Evolutionary conservation across 2,888 invertebrate species (phyloP), one percentile per base, ranked within the genome.

Genomic region (Acleris emargana): DNA sequence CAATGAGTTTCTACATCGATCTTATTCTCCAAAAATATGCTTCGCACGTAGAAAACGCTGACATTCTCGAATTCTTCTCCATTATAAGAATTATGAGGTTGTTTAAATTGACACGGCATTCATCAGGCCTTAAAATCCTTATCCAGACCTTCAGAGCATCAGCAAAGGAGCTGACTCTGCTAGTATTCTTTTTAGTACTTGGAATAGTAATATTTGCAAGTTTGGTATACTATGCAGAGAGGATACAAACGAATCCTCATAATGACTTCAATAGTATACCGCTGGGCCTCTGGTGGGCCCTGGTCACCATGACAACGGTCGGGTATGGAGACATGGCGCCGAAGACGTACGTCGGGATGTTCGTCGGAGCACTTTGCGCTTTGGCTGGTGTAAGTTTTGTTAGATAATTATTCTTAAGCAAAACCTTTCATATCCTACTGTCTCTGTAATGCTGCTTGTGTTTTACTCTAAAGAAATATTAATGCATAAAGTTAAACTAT

Each of bases 251-350:
- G 73, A 97, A 98, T 93, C 98, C 98, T 69, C 96, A 98, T 87
- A 99, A 99, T 92, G 98, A 99, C 93, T 99, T 99, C 93, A 98
- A 98, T 88, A 98, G 98, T 90, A 99, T 99, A 94, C 99, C 99
- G 53, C 94, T 98, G 78, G 99, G 99, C 53, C 93, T 99, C 72
- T 99, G 99, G 99, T 99, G 99, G 99, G 99, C 99, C 53, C 94
- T 99, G 90, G 99, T 99, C 73, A 99, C 99, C 74, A 99, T 99
- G 99, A 99, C 99, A 75, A 98, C 98, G 0, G 99, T 99, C 67
- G 99, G 99, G 52, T 99, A 99, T 87, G 99, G 99, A 67, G 99
- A 99, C 90, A 99, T 99, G 98, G 98, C 97, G 75, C 99, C 99
- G 69, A 99, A 99, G 90, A 99, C 99, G 51, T 99, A 99, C 87